These are phyloP conservation scores for Atherinomorus stipes DNA, from an alignment of 2,113 vertebrate species.

Conservation along the genomic window DNA sequence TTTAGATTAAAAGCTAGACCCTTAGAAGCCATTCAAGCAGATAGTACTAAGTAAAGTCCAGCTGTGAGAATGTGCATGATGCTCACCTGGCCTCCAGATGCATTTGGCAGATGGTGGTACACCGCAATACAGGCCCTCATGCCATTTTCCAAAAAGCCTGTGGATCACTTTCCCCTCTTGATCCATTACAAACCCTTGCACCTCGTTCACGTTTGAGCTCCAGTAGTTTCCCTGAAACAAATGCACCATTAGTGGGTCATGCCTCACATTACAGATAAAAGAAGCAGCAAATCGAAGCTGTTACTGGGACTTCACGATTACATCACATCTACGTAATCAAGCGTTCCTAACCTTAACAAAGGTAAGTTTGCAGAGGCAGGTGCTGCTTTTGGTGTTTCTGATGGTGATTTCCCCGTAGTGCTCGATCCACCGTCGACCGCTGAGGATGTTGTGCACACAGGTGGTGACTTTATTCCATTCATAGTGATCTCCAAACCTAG, in stretches of 20 bases:
- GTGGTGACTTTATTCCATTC: slow-evolving; percentile 99
- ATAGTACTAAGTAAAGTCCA: neutral
- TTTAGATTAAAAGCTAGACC: slow-evolving; percentile 3
- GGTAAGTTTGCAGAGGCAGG: slow-evolving; percentile 97
- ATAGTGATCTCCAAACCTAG: slow-evolving; percentile 94
- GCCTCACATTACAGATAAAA: too few relatives aligned
- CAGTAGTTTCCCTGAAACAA: slow-evolving; percentile 93
- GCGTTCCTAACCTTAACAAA: slow-evolving; percentile 90
- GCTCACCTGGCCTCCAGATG: slow-evolving; percentile 96
- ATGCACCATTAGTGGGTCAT: neutral
- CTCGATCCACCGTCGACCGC: slow-evolving; percentile 97
- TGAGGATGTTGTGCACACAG: slow-evolving; percentile 99
- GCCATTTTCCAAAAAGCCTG: slow-evolving; percentile 98
- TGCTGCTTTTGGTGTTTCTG: slow-evolving; percentile 92
- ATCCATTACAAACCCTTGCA: slow-evolving; percentile 97
- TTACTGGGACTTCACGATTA: neutral
- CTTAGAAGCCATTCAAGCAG: neutral
- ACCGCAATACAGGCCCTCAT: slow-evolving; percentile 95
- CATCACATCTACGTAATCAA: neutral
- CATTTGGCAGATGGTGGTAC: slow-evolving; percentile 97
- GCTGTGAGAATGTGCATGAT: neutral
- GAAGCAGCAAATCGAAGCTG: neutral
- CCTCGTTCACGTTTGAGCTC: slow-evolving; percentile 97
- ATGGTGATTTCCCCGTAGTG: slow-evolving; percentile 98
- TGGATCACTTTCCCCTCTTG: slow-evolving; percentile 97